phyloP scores from a whole-genome alignment of 2,888 invertebrate species.

The Drosophila maculinotata region DNA sequence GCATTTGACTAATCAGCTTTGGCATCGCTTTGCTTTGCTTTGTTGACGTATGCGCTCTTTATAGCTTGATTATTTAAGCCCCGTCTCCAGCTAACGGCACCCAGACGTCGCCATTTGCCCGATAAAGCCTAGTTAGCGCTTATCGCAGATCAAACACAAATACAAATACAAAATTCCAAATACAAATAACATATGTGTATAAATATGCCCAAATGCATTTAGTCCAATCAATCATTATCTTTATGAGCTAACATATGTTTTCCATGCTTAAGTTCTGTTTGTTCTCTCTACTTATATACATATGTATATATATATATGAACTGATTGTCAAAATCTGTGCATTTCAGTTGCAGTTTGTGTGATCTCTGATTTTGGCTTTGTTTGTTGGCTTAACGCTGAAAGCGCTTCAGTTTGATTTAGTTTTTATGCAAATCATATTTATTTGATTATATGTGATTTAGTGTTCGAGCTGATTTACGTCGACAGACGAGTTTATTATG shows the following conservation, averaged over 20 bases:
- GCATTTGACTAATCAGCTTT: constrained; percentile 64
- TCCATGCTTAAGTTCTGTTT: constrained; percentile 25
- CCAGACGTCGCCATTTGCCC: constrained; percentile 52
- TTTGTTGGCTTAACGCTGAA: constrained; percentile 41
- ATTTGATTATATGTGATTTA: constrained; percentile 76
- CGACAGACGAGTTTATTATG: constrained; percentile 71
- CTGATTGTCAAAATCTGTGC: constrained; percentile 32
- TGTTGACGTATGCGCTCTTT: constrained; percentile 7
- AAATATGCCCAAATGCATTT: constrained; percentile 41
- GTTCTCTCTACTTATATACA: no score
- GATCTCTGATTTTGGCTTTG: constrained; percentile 6
- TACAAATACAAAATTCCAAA: constrained; percentile 23
- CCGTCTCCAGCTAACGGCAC: constrained; percentile 17
- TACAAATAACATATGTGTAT: constrained; percentile 60
- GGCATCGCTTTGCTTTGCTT: constrained; percentile 66
- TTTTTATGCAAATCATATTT: constrained; percentile 81
- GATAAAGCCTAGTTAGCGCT: constrained; percentile 66
- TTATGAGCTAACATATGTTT: constrained; percentile 70
- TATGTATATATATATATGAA: no score
- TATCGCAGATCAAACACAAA: constrained; percentile 66
- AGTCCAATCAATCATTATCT: constrained; percentile 75
- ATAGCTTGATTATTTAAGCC: no score
- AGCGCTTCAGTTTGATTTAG: constrained; percentile 54
- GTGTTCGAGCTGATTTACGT: constrained; percentile 71
- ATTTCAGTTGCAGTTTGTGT: constrained; percentile 2